Conservation (phyloP, 2,797 vertebrate genomes). For the Falco columbarius region DNA sequence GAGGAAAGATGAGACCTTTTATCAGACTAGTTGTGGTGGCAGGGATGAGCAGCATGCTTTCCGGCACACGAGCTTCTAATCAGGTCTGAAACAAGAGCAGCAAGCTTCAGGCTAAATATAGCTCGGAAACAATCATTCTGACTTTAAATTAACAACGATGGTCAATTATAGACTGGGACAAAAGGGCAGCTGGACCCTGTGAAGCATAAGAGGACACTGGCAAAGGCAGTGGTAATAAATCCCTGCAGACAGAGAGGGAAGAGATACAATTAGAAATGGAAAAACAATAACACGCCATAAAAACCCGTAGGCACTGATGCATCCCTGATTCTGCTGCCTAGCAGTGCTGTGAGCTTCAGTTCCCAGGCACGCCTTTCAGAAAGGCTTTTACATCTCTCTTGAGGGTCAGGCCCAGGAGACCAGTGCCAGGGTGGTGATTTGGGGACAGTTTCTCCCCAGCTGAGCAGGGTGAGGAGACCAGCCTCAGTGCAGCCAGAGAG, state of each 20-base stretch:
- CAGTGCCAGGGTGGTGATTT: rapidly evolving
- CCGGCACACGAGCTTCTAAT: not conserved
- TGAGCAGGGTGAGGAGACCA: not conserved
- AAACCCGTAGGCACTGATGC: not conserved
- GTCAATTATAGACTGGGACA: conserved; percentile 61
- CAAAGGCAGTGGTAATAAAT: conserved; percentile 60
- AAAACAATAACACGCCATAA: conserved; percentile 46
- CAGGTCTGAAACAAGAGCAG: conserved; percentile 40
- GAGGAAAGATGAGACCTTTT: not conserved
- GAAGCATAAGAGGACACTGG: conserved; percentile 59
- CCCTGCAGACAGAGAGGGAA: conserved; percentile 34
- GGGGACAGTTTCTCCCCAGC: not conserved
- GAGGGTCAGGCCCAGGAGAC: not conserved
- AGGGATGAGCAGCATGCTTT: not conserved
- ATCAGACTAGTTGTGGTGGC: not conserved
- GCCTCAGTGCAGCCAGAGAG: not conserved
- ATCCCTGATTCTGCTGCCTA: not conserved
- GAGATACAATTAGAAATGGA: conserved; percentile 63
- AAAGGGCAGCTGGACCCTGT: conserved; percentile 67
- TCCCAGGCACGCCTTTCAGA: not conserved
- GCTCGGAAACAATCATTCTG: conserved; percentile 24
- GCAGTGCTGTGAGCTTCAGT: not conserved
- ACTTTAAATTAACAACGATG: conserved; percentile 55
- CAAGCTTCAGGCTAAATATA: conserved; percentile 53
- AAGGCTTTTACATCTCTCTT: not conserved